Base-by-base conservation (phyloP, 2,797 vertebrate genomes). In the Oreonectes daqikongensis region DNA sequence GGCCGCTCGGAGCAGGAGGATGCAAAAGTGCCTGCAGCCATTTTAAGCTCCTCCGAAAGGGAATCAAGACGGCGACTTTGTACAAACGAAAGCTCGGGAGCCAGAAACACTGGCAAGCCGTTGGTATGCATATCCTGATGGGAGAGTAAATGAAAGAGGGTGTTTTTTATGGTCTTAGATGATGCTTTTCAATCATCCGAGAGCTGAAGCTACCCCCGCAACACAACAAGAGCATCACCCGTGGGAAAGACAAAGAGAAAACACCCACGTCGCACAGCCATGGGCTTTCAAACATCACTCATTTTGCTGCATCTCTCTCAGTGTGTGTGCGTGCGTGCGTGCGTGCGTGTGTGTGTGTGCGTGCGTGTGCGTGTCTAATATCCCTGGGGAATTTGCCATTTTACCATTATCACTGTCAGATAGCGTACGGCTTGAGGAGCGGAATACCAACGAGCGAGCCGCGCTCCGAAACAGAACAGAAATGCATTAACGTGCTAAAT, bases 101-200 rank as follows among this genome's bases (percentile, higher is more conserved):
- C 86, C 87, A 79, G 88, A 91, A 90, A 92, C 90, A 90, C 87
- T 84, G 82, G 81, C 83, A 82, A 87, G 88, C 86, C 88, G 83
- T 88, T 88, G 87, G 84, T 91, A 88, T 86, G 89, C 83, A 86
- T 69, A 70, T 70, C 67, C 75, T 84, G 83, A 87, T 89, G 90
- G 88, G 91, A 90, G 91, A 90, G 89, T 92, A 87, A 90, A 90
- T 90, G 89, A 90, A 86, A 90, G 92, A 91, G 89, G 86, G 85
- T 86, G 88, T 85, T 89, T 92, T 90, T 89, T 73, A 67, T 75
- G 88, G 89, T 91, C 87, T 86, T 91, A 91, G 90, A 93, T 87
- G 88, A 85, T 90, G 90, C 90, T 91, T 91, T 92, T 92, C 89
- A 93, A 92, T 93, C 92, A 92, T 92, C 92, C 90, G 78, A 52